Evolutionary conservation across 2,113 vertebrate species (phyloP).

Genomic region (Halichoerus grypus): DNA sequence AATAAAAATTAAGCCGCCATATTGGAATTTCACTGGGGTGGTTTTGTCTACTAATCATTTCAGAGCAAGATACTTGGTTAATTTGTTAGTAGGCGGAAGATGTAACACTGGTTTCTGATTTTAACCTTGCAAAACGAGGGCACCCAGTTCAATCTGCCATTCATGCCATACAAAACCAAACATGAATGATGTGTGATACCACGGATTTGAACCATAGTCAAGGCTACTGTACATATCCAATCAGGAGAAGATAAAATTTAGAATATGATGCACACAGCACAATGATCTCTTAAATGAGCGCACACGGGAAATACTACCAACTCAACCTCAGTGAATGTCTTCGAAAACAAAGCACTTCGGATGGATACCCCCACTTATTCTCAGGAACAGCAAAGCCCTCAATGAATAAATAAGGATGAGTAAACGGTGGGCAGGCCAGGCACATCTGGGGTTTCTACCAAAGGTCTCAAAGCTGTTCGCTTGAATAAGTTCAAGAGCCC

Average conservation of each 20-base stretch:
- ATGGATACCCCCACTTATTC: background rate
- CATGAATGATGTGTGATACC: background rate
- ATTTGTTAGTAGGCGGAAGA: background rate
- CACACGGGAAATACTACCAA: background rate
- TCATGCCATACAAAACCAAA: too few relatives aligned
- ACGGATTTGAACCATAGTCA: too few relatives aligned
- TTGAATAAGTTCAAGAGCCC: background rate
- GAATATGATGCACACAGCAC: fast-evolving
- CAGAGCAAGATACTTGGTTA: background rate
- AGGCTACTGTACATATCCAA: background rate
- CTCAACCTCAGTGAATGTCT: background rate
- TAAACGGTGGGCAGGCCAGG: background rate
- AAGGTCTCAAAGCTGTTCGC: background rate
- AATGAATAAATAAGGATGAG: background rate
- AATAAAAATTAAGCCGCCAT: background rate
- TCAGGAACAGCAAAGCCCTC: background rate
- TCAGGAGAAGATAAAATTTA: too few relatives aligned
- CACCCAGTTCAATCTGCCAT: fast-evolving
- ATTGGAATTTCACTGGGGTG: background rate
- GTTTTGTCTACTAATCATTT: background rate
- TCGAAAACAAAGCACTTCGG: background rate
- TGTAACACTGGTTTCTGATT: background rate
- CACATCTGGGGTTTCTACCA: background rate
- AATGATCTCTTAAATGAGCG: background rate
- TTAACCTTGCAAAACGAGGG: background rate